Evolutionary conservation across 2,113 vertebrate species (phyloP).

Genomic region (Syngnathus typhle): DNA sequence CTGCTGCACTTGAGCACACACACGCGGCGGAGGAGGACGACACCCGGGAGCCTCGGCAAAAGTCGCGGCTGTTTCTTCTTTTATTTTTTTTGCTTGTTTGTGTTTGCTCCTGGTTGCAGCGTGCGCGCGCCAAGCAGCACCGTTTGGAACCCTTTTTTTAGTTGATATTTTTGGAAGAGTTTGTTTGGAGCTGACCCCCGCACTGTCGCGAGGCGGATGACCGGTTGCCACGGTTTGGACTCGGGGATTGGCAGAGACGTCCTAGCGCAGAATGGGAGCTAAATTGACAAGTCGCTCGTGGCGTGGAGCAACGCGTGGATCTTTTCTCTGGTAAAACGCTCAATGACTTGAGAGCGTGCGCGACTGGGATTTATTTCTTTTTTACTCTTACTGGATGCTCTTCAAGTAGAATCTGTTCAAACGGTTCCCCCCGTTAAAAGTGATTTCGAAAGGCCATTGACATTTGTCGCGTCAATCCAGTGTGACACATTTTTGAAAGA

Average conservation of each 20-base stretch:
- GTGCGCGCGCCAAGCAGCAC: slow-evolving; percentile 41
- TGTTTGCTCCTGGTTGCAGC: slow-evolving; percentile 25
- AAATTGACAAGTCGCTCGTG: slow-evolving; percentile 61
- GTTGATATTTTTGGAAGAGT: slow-evolving; percentile 44
- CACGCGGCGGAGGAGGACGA: slow-evolving; percentile 45
- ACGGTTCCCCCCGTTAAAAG: background rate
- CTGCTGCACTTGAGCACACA: slow-evolving; percentile 33
- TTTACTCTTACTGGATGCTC: background rate
- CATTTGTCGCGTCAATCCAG: slow-evolving; percentile 9
- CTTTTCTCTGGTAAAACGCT: slow-evolving; percentile 63
- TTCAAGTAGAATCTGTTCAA: background rate
- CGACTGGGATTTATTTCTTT: slow-evolving; percentile 10
- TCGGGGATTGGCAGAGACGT: slow-evolving; percentile 30
- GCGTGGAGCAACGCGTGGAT: slow-evolving; percentile 63
- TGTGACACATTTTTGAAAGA: slow-evolving; percentile 66
- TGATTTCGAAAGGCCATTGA: background rate
- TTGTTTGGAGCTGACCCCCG: slow-evolving; percentile 36
- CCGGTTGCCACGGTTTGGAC: slow-evolving; percentile 10
- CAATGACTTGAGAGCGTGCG: slow-evolving; percentile 42
- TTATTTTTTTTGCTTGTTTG: slow-evolving; percentile 37
- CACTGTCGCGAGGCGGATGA: slow-evolving; percentile 31
- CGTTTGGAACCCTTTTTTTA: slow-evolving; percentile 48
- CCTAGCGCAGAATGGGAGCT: slow-evolving; percentile 65
- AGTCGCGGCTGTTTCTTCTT: slow-evolving; percentile 3
- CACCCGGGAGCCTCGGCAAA: slow-evolving; percentile 25